Evolutionary conservation across 2,888 invertebrate genomes (phyloP), one percentile per base, ranked within the genome.

Genomic region (Cremastobaeus sp.): DNA sequence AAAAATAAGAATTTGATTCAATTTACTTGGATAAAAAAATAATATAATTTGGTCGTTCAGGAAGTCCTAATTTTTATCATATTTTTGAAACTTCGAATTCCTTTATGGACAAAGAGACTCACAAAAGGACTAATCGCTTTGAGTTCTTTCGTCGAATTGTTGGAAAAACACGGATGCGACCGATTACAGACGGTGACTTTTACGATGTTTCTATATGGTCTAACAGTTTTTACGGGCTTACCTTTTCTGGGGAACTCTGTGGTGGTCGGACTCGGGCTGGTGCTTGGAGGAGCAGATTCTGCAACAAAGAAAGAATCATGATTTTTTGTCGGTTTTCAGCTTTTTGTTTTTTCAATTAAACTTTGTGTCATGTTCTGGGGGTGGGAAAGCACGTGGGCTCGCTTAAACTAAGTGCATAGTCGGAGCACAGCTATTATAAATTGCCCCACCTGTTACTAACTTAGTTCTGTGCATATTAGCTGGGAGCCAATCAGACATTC

Each of bases 231-330:
- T 70, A 70, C 57, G 60, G 47, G 18, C 83, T 85, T 73, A 86
- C 87, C 83, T 84, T 85, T 86, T 69, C 88, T 88, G 65, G 89
- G 86, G 72, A 91, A 89, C 81, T 91, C 91, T 60, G 92, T 92
- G 66, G 94, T 94, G 72, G 92, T 92, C 43, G 94, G 93, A 83
- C 92, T 92, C 65, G 94, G 93, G 77, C 93, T 92, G 52, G 95
- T 95, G 65, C 94, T 94, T 48, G 95, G 95, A 57, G 95, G 94
- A 78, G 92, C 91, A 28, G 95, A 94, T 82, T 92, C 95, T 95
- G 88, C 65, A 88, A 88, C 78, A 79, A 37, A 15, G 71, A 76
- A 78, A 77, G 78, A 81, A 65, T 82, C 68, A 81, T 82, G 76
- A 83, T 83, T 81, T 82, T 81, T 79, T 82, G 66, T 37, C 15